Evolutionary conservation across 2,797 vertebrate species (phyloP).

Genomic region (Remorina albescens): DNA sequence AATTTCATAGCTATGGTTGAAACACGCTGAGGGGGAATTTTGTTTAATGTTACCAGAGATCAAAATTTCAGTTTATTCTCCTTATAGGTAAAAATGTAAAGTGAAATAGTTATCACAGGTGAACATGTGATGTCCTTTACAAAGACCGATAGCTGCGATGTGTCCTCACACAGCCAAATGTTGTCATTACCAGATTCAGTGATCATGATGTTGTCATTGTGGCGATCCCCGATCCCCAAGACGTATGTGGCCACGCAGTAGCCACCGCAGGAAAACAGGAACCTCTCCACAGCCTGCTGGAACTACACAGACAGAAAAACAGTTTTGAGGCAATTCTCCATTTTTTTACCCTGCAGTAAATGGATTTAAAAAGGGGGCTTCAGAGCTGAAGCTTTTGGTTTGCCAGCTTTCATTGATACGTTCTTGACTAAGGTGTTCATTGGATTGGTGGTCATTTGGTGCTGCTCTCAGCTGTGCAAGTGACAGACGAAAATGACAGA

Average conservation of each 20-base stretch:
- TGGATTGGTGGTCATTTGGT: background rate
- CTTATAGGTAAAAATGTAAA: too few species aligned
- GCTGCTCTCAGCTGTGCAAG: background rate
- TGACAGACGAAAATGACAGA: too few species aligned
- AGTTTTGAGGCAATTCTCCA: background rate
- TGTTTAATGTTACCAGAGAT: background rate
- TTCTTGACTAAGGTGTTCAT: background rate
- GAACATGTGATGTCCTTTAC: too few species aligned
- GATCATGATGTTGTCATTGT: constrained; percentile 99
- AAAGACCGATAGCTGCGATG: background rate
- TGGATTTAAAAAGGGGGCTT: background rate
- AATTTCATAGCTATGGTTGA: background rate
- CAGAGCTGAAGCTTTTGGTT: background rate
- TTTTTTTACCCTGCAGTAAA: background rate
- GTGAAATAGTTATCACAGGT: too few species aligned
- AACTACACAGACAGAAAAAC: constrained; percentile 81
- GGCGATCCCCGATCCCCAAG: constrained; percentile 97
- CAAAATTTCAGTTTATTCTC: too few species aligned
- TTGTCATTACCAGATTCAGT: constrained; percentile 92
- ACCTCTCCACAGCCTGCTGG: constrained; percentile 95
- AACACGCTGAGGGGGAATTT: background rate
- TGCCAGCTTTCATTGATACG: background rate
- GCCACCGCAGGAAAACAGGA: constrained; percentile 96
- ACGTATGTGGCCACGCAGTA: constrained; percentile 99
- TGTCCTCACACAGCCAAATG: background rate